Conservation (phyloP, 2,797 vertebrate species). For the Galaxias olidus region DNA sequence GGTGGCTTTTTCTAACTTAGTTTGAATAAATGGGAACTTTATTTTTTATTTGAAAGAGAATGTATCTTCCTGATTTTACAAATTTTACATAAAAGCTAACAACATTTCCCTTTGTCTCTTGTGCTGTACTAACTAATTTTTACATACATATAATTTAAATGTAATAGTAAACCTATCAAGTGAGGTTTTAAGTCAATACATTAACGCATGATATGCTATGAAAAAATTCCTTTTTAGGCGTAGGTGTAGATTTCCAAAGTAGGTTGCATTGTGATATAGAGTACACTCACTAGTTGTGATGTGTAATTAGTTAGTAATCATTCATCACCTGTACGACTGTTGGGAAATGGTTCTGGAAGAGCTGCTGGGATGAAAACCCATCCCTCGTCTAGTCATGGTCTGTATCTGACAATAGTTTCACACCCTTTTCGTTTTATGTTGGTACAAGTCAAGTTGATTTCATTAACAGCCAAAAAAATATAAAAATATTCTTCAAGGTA, state of each 20-base stretch:
- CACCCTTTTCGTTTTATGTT: background rate
- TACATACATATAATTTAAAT: no score
- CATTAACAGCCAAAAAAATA: background rate
- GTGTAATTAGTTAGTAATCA: no score
- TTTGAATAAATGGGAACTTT: background rate
- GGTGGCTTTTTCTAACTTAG: slow-evolving; percentile 22
- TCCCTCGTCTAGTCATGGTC: background rate
- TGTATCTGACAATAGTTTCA: background rate
- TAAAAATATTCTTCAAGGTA: background rate
- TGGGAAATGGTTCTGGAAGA: background rate
- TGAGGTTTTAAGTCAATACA: no score
- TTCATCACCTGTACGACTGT: background rate
- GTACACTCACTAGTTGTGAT: no score
- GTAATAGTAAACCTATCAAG: no score
- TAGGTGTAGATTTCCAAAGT: no score
- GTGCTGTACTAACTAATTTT: no score
- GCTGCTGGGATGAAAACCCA: background rate
- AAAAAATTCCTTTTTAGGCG: no score
- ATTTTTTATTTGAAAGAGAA: background rate
- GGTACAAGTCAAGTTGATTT: background rate
- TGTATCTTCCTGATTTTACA: background rate
- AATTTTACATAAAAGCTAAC: no score
- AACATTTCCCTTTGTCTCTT: no score
- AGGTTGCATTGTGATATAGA: no score
- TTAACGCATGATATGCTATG: no score